Evolutionary conservation across 2,888 invertebrate genomes (phyloP).

Genomic region (Sminthurinus aureus): DNA sequence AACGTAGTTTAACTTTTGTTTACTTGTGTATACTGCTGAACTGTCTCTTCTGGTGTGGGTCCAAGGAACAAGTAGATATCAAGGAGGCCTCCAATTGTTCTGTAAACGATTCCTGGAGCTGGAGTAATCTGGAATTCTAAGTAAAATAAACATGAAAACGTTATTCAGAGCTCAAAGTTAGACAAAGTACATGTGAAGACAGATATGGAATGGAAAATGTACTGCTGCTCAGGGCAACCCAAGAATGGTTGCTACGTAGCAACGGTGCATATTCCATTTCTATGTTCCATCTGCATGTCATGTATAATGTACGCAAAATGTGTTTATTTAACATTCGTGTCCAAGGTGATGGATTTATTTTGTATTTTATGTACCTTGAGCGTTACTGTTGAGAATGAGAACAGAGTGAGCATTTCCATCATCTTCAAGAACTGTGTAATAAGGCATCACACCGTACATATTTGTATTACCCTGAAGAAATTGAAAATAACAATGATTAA

Average conservation of each 20-base stretch:
- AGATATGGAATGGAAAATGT: too few species aligned
- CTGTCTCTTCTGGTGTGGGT: slow-evolving; percentile 74
- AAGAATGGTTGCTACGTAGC: too few species aligned
- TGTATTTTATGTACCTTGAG: slow-evolving; percentile 72
- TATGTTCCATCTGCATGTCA: neutral
- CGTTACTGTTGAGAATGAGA: slow-evolving; percentile 81
- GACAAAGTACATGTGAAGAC: neutral
- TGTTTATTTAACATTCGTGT: neutral
- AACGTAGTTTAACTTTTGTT: neutral
- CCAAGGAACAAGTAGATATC: slow-evolving; percentile 82
- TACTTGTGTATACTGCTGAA: slow-evolving; percentile 73
- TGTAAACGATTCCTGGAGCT: slow-evolving; percentile 80
- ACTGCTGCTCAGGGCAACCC: too few species aligned
- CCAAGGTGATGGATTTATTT: too few species aligned
- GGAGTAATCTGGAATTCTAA: slow-evolving; percentile 82
- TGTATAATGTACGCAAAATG: neutral
- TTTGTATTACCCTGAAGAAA: slow-evolving; percentile 49
- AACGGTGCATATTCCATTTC: too few species aligned
- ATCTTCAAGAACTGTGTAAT: slow-evolving; percentile 77
- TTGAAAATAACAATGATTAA: neutral
- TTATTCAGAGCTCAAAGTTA: neutral
- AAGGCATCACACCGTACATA: slow-evolving; percentile 66
- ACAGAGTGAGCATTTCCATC: slow-evolving; percentile 78
- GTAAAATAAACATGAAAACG: slow-evolving; percentile 51
- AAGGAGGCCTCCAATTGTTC: slow-evolving; percentile 81